These are phyloP conservation scores for Clarias pachynema DNA, from an alignment of 2,797 vertebrate genomes.

Conservation along the genomic window DNA sequence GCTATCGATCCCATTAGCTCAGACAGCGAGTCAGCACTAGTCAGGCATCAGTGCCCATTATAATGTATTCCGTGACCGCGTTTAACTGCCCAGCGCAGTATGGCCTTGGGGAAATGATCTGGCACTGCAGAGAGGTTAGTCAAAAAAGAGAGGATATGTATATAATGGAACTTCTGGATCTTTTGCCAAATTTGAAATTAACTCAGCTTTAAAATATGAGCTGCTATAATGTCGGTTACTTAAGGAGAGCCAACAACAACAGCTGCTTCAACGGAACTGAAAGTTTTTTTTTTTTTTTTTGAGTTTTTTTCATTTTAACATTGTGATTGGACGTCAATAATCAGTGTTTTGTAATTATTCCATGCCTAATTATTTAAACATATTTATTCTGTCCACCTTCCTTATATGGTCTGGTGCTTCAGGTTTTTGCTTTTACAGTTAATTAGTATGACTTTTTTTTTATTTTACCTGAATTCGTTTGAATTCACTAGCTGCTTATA, in stretches of 20 bases:
- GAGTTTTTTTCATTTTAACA: neutral
- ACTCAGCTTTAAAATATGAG: neutral
- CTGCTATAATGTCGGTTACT: neutral
- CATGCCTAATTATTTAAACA: neutral
- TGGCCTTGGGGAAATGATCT: conserved; percentile 36
- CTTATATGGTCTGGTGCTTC: neutral
- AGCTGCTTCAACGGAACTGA: neutral
- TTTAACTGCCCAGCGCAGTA: conserved; percentile 47
- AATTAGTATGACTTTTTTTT: neutral
- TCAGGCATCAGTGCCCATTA: conserved; percentile 58
- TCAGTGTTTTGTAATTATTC: neutral
- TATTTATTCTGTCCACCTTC: neutral
- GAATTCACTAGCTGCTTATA: no score
- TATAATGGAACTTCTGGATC: neutral
- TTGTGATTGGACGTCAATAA: neutral
- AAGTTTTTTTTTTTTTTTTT: no score
- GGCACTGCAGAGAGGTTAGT: conserved; percentile 28
- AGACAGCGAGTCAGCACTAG: conserved; percentile 58
- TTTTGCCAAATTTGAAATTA: neutral
- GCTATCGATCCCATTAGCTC: conserved; percentile 65
- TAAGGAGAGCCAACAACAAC: neutral
- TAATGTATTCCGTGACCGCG: conserved; percentile 59
- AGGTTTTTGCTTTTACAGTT: neutral
- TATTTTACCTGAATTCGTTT: no score
- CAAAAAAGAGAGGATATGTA: conserved; percentile 7